Evolutionary conservation across 1,140 invertebrate genomes (phyloP).

Genomic region (Metaphire vulgaris): DNA sequence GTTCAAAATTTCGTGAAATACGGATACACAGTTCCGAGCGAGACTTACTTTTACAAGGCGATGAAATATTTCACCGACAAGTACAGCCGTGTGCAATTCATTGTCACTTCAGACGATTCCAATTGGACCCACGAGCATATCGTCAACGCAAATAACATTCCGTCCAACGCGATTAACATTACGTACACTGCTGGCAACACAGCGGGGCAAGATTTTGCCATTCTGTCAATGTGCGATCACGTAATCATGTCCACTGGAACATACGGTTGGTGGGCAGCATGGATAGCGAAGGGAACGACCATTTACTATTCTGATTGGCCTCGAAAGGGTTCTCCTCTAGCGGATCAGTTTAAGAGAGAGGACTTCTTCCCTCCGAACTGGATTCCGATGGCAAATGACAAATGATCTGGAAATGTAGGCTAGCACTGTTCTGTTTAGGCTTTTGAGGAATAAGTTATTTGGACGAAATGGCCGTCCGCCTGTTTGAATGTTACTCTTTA

Average conservation of each 20-base stretch:
- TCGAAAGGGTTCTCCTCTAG: background rate
- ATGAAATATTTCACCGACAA: constrained; percentile 6
- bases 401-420: too few relatives aligned
- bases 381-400: constrained; percentile 7
- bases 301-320: constrained; percentile 5
- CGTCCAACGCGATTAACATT: background rate
- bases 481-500: too few relatives aligned
- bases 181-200: background rate
- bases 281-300: constrained; percentile 43
- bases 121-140: background rate
- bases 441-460: too few relatives aligned
- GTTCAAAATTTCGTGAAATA: background rate
- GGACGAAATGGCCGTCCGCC: too few relatives aligned
- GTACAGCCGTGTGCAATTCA: constrained; percentile 12
- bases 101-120: constrained; percentile 11
- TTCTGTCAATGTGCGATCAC: constrained; percentile 61
- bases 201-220: constrained; percentile 54
- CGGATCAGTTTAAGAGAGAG: background rate
- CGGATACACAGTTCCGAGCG: constrained; percentile 11
- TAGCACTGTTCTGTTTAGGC: too few relatives aligned
- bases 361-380: constrained; percentile 12
- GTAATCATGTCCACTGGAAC: constrained; percentile 63
- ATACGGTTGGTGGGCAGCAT: constrained; percentile 61
- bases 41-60: constrained; percentile 12
- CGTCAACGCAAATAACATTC: background rate